phyloP scores from a whole-genome alignment of 2,888 invertebrate species.

The Philonicus albiceps region DNA sequence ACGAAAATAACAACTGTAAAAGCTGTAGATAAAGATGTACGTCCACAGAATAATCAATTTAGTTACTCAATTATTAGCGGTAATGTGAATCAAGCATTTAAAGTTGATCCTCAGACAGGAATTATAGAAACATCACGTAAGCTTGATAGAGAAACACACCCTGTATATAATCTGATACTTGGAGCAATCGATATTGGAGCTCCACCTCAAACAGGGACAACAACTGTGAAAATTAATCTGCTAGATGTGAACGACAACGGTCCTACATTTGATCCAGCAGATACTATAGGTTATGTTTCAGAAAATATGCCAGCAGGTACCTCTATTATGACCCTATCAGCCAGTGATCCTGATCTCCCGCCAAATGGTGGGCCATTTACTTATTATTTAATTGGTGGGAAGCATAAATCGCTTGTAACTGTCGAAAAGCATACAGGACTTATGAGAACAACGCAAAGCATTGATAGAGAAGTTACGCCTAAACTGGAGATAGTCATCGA shows the following conservation, averaged over 20 bases:
- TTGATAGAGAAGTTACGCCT: conserved; percentile 84
- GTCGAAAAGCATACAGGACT: conserved; percentile 83
- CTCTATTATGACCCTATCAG: conserved; percentile 82
- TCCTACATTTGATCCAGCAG: conserved; percentile 78
- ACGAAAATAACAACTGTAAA: conserved; percentile 79
- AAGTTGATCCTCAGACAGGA: conserved; percentile 86
- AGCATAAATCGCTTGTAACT: conserved; percentile 77
- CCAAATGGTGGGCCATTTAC: conserved; percentile 92
- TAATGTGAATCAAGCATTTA: conserved; percentile 83
- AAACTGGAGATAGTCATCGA: conserved; percentile 79
- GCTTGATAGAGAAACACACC: conserved; percentile 82
- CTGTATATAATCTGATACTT: conserved; percentile 77
- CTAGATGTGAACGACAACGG: conserved; percentile 94
- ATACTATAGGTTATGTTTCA: conserved; percentile 77
- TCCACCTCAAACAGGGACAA: conserved; percentile 92
- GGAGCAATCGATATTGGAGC: conserved; percentile 89
- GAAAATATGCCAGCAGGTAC: conserved; percentile 89
- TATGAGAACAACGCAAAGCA: conserved; percentile 77
- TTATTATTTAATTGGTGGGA: conserved; percentile 80
- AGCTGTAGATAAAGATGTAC: conserved; percentile 90
- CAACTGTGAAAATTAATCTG: conserved; percentile 80
- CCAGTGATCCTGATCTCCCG: conserved; percentile 87
- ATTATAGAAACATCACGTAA: conserved; percentile 78
- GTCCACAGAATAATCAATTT: conserved; percentile 90
- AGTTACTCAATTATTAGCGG: conserved; percentile 88